Conservation (phyloP, 2,113 vertebrate genomes). For the Osmerus mordax region DNA sequence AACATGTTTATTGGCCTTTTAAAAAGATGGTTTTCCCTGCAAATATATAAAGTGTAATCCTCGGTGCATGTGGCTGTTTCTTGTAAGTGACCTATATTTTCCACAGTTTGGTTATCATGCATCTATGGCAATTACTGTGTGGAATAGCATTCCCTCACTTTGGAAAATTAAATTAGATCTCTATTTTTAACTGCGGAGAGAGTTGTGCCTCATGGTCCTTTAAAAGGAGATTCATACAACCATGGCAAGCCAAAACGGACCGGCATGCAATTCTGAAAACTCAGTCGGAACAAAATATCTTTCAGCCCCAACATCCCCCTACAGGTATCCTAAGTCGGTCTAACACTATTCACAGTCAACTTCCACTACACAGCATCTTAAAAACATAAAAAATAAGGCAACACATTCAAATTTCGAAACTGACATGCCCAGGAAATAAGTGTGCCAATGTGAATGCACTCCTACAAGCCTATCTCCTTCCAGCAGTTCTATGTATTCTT, state of each 20-base stretch:
- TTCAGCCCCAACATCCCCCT: no score
- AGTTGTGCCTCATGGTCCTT: slow-evolving; percentile 24
- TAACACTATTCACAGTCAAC: slow-evolving; percentile 13
- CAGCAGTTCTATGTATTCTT: background rate
- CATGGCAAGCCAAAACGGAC: slow-evolving; percentile 27
- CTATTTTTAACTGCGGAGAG: slow-evolving; percentile 49
- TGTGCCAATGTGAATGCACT: no score
- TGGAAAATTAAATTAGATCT: slow-evolving; percentile 53
- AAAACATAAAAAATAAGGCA: background rate
- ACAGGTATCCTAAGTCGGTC: no score
- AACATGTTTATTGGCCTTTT: slow-evolving; percentile 53
- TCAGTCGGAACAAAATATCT: background rate
- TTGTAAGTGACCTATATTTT: slow-evolving; percentile 49
- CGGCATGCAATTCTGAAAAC: slow-evolving; percentile 1
- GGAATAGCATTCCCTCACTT: slow-evolving; percentile 52
- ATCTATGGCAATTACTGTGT: slow-evolving; percentile 57
- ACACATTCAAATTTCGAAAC: no score
- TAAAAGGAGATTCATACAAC: slow-evolving; percentile 45
- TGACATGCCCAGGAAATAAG: no score
- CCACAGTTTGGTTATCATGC: slow-evolving; percentile 46
- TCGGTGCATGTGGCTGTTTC: slow-evolving; percentile 33
- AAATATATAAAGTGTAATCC: slow-evolving; percentile 44
- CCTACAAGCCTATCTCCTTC: background rate
- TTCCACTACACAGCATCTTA: background rate
- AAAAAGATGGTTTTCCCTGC: slow-evolving; percentile 43